Percentiles rank a stretch among this genome's conserved stretches.
Evolutionary conservation across 1,140 invertebrate species (phyloP).

Genomic region (Mycetomoellerius zeteki): DNA sequence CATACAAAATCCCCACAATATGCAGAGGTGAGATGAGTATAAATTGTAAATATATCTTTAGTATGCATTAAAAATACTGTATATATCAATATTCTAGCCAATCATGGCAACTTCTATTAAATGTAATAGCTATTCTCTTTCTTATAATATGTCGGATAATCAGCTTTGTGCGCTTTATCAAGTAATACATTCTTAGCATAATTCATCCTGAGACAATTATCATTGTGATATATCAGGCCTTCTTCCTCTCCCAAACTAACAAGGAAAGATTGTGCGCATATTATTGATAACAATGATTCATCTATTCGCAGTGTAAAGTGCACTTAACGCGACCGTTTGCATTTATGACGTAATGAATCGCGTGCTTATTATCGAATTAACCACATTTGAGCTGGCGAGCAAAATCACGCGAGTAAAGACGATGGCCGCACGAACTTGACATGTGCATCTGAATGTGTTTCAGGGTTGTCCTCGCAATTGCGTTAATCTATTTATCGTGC

Average conservation of each 20-base stretch:
- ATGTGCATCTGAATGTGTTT: conserved; percentile 78
- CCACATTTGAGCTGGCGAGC: neutral
- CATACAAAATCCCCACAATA: conserved; percentile 88
- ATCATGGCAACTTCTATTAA: neutral
- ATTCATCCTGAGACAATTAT: neutral
- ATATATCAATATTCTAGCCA: neutral
- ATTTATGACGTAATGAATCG: neutral
- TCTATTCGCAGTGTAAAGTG: neutral
- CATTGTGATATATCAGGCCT: neutral
- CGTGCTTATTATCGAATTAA: conserved; percentile 21
- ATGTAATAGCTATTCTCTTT: neutral
- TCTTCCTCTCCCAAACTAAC: neutral
- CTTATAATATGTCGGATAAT: neutral
- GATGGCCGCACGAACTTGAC: conserved; percentile 44
- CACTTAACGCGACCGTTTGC: conserved; percentile 9
- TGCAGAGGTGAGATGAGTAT: conserved; percentile 89
- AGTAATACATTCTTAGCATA: neutral
- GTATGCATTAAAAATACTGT: neutral
- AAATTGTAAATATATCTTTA: neutral
- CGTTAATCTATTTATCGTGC: conserved; percentile 94
- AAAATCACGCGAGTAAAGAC: conserved; percentile 20
- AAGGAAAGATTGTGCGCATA: neutral
- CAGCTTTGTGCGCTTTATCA: neutral
- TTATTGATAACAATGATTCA: conserved; percentile 22
- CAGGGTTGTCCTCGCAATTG: conserved; percentile 91